Percentiles rank a stretch among this genome's conserved stretches.
Evolutionary conservation across 2,888 invertebrate genomes (phyloP).

Genomic region (Corythucha ciliata): DNA sequence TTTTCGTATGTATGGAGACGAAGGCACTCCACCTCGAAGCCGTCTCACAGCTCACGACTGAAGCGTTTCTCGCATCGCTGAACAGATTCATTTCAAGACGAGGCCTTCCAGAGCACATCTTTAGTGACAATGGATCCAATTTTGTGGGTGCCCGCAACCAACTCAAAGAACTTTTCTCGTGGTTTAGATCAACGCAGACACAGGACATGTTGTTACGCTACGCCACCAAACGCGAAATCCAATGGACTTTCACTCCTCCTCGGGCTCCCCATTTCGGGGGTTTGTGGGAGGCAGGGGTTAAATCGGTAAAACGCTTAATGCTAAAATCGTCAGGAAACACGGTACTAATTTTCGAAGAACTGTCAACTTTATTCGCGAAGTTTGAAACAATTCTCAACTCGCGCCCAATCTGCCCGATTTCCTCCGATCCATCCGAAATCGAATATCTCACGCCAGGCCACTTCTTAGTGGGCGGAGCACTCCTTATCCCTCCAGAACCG

Average conservation of each 20-base stretch:
- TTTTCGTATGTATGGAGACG: slow-evolving; percentile 36
- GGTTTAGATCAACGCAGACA: neutral
- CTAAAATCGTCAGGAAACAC: slow-evolving; percentile 28
- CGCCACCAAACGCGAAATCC: slow-evolving; percentile 21
- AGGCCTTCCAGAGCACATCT: slow-evolving; percentile 33
- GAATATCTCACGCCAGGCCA: slow-evolving; percentile 38
- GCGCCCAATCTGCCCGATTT: slow-evolving; percentile 35
- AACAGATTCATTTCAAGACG: slow-evolving; percentile 35
- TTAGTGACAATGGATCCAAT: slow-evolving; percentile 38
- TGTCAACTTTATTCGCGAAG: slow-evolving; percentile 34
- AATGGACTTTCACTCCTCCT: slow-evolving; percentile 30
- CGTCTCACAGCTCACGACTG: slow-evolving; percentile 35
- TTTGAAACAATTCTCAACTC: slow-evolving; percentile 38
- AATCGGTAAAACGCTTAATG: slow-evolving; percentile 36
- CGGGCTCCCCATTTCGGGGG: slow-evolving; percentile 37
- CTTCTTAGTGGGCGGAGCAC: slow-evolving; percentile 36
- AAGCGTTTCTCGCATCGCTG: slow-evolving; percentile 36
- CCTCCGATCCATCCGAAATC: slow-evolving; percentile 31
- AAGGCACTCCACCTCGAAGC: slow-evolving; percentile 38
- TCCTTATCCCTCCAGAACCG: slow-evolving; percentile 33
- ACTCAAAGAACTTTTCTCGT: slow-evolving; percentile 20
- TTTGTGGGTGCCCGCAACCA: slow-evolving; percentile 36
- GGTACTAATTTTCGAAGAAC: slow-evolving; percentile 36
- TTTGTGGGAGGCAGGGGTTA: slow-evolving; percentile 38
- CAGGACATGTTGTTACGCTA: slow-evolving; percentile 12